phyloP scores from a whole-genome alignment of 2,888 invertebrate genomes.

The Mechanitis mazaeus region DNA sequence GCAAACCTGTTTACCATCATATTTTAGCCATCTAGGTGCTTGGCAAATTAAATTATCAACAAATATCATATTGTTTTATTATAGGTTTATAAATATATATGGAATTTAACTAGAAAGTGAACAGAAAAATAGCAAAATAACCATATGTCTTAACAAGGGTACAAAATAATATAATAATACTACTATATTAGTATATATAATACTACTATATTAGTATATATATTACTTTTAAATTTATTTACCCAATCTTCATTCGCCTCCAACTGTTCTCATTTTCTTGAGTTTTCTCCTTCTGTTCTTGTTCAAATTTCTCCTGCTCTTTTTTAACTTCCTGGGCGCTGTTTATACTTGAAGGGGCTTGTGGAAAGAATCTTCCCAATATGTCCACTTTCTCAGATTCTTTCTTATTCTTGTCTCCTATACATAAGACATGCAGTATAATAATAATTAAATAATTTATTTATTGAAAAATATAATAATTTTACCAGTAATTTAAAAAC shows the following conservation, averaged over 20 bases:
- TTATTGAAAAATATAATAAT: background rate
- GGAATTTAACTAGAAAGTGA: too few relatives aligned
- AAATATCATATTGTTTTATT: too few relatives aligned
- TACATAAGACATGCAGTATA: conserved; percentile 6
- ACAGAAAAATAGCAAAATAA: too few relatives aligned
- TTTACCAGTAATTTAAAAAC: too few relatives aligned
- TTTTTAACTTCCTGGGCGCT: conserved; percentile 71
- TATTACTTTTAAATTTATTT: conserved; percentile 16
- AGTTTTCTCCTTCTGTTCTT: conserved; percentile 72
- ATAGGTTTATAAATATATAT: too few relatives aligned
- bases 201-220: too few relatives aligned
- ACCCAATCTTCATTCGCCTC: conserved; percentile 84
- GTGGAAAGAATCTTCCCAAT: conserved; percentile 77
- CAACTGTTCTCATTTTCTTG: conserved; percentile 82
- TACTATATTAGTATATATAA: too few relatives aligned
- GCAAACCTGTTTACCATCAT: conserved; percentile 60
- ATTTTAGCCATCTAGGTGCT: too few relatives aligned
- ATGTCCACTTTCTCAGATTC: conserved; percentile 60
- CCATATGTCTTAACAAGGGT: too few relatives aligned
- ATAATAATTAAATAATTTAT: background rate
- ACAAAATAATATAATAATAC: too few relatives aligned
- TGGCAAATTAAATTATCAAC: too few relatives aligned
- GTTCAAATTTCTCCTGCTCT: conserved; percentile 74
- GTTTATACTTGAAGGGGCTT: conserved; percentile 55
- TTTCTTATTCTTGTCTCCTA: conserved; percentile 47